Base-by-base conservation (phyloP, 2,888 invertebrate genomes). In the Caenorhabditis becei region DNA sequence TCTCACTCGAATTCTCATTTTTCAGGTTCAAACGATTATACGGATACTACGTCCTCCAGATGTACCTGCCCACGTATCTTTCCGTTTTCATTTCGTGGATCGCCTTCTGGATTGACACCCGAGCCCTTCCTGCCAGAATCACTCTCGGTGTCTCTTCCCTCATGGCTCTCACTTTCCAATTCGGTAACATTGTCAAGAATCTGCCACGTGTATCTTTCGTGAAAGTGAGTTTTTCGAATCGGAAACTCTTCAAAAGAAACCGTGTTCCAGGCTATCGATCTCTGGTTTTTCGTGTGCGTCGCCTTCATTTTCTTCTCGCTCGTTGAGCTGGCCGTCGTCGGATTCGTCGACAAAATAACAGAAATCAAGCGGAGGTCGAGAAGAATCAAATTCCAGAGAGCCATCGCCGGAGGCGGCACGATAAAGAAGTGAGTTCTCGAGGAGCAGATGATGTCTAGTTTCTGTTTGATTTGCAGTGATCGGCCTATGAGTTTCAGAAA, bases 121-220 rank as follows among this genome's bases (percentile, higher is more conserved):
- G 87, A 20, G 89, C 91, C n/a, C 82, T 91, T 28, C 90, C 91
- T 1, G 91, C 91, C 10, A 62, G 91, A 47, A 90, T 91, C 49
- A 91, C 91, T 4, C 85, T 91, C 20, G 91, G 91, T 14, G 91
- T 91, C 5, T 88, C 88, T 8, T 83, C 83, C 67, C 83, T 91
- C 4, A 91, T 91, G 91, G 91, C 91, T 1, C 75, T 91, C 24
- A 89, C 90, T 5, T 91, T 91, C 59, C 90, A 90, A 82, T 89
- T 91, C 63, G 91, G 91, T 72, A 91, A 91, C 74, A 89, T 91
- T 49, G 91, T 91, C 49, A 89, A 90, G 63, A 90, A 90, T 62
- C 77, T 91, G 59, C 91, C 91, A 18, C 85, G 91, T 16, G 91
- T 91, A 11, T 88, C 88, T 4, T 91, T 91, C 70, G 90, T 91